These are phyloP conservation scores for Prietella phreatophila DNA, from an alignment of 2,113 vertebrate species.

Conservation along the genomic window DNA sequence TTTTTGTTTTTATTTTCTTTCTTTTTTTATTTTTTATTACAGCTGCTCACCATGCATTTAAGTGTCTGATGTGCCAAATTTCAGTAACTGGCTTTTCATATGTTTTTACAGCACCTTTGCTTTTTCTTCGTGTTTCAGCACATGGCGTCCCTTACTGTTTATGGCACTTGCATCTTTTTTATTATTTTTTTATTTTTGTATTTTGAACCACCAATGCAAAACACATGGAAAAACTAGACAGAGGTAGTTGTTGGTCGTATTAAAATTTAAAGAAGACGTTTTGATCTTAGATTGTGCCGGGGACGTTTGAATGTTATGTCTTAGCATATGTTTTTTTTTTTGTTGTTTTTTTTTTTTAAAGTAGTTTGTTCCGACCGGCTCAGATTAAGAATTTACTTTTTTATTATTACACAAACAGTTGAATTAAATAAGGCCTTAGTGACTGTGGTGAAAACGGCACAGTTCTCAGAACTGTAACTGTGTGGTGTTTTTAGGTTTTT, in stretches of 20 bases:
- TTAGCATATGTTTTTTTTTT: neutral
- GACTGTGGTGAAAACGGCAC: conserved; percentile 2
- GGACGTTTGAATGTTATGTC: conserved; percentile 17
- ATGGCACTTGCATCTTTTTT: neutral
- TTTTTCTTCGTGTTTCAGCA: conserved; percentile 16
- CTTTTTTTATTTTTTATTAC: neutral
- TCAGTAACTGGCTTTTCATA: neutral
- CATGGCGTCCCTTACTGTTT: conserved; percentile 24
- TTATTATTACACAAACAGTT: neutral
- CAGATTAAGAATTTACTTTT: neutral
- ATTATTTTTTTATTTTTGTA: neutral
- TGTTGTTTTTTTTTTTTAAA: neutral
- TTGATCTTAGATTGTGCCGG: conserved; percentile 1
- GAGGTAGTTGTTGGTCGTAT: neutral
- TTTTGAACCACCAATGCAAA: conserved; percentile 13
- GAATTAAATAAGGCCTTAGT: neutral
- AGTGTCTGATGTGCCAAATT: conserved; percentile 11
- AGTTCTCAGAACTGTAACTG: conserved; percentile 14
- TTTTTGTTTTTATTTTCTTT: neutral
- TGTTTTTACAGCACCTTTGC: neutral
- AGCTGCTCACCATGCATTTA: neutral
- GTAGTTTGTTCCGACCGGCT: neutral
- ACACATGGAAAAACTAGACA: neutral
- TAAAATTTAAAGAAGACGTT: neutral
- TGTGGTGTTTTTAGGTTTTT: conserved; percentile 9